Conservation (phyloP, 2,888 invertebrate species). For the Callyntrura sp. region DNA sequence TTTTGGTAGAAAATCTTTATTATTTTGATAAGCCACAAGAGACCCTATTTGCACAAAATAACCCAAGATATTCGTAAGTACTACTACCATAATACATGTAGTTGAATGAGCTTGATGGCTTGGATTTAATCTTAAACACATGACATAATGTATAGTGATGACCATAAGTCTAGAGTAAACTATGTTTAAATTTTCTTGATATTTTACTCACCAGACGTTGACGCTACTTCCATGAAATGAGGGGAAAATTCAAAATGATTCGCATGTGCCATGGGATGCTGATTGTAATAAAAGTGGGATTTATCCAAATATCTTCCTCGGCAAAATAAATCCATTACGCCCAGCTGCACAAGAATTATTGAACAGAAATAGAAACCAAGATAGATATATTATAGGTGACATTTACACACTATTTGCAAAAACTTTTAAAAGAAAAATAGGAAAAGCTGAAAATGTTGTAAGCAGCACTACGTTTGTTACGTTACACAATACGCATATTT, state of each 20-base stretch:
- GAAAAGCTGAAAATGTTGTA: too few relatives aligned
- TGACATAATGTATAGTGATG: too few relatives aligned
- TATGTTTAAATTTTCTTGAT: too few relatives aligned
- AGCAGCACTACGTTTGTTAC: too few relatives aligned
- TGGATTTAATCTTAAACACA: too few relatives aligned
- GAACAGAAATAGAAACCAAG: not conserved
- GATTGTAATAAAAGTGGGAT: conserved; percentile 64
- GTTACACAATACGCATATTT: too few relatives aligned
- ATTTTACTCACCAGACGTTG: conserved; percentile 76
- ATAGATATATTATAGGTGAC: too few relatives aligned
- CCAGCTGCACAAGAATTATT: conserved; percentile 61
- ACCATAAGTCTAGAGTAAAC: too few relatives aligned
- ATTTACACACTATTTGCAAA: too few relatives aligned
- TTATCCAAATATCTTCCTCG: conserved; percentile 61
- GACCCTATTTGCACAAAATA: conserved; percentile 55
- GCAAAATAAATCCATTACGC: conserved; percentile 76
- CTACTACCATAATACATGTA: too few relatives aligned
- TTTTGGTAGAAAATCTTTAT: conserved; percentile 66
- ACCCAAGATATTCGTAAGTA: too few relatives aligned
- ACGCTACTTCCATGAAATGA: conserved; percentile 65
- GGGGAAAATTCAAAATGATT: conserved; percentile 76
- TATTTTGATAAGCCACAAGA: conserved; percentile 66
- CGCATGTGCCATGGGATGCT: conserved; percentile 78
- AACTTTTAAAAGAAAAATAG: not conserved
- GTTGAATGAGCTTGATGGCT: too few relatives aligned